phyloP scores from a whole-genome alignment of 2,113 vertebrate species.

The Lota lota region DNA sequence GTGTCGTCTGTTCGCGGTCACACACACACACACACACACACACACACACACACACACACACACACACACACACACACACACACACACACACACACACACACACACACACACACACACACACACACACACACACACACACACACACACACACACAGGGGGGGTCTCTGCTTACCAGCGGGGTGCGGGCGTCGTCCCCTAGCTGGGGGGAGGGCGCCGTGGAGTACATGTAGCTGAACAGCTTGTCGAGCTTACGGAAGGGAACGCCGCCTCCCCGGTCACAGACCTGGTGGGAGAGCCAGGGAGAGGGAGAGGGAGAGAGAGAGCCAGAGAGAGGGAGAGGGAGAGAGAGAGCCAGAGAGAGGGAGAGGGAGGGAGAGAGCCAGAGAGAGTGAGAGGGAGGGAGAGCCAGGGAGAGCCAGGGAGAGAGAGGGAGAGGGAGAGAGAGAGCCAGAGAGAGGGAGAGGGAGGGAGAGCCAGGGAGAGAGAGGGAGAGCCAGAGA shows the following conservation, averaged over 20 bases:
- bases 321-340: background rate
- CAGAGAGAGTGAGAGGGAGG: background rate
- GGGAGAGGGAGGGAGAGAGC: background rate
- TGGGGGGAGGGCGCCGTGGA: constrained; percentile 88
- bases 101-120: too few relatives aligned
- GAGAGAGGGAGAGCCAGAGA: background rate
- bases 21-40: too few relatives aligned
- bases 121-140: too few relatives aligned
- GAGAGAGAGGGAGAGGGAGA: background rate
- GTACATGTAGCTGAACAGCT: constrained; percentile 96
- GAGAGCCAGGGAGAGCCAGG: background rate
- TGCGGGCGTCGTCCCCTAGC: constrained; percentile 70
- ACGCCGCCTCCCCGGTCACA: constrained; percentile 89
- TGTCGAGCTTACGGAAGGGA: constrained; percentile 85
- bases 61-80: too few relatives aligned
- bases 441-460: background rate
- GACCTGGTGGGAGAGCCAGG: constrained; percentile 70
- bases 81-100: too few relatives aligned
- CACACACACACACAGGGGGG: too few relatives aligned
- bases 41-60: too few relatives aligned
- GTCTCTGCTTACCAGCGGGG: constrained; percentile 77
- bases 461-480: background rate
- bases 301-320: background rate
- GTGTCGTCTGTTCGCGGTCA: too few relatives aligned
- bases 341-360: background rate